Conservation (phyloP, 2,797 vertebrate genomes). For the Mus spretus region DNA sequence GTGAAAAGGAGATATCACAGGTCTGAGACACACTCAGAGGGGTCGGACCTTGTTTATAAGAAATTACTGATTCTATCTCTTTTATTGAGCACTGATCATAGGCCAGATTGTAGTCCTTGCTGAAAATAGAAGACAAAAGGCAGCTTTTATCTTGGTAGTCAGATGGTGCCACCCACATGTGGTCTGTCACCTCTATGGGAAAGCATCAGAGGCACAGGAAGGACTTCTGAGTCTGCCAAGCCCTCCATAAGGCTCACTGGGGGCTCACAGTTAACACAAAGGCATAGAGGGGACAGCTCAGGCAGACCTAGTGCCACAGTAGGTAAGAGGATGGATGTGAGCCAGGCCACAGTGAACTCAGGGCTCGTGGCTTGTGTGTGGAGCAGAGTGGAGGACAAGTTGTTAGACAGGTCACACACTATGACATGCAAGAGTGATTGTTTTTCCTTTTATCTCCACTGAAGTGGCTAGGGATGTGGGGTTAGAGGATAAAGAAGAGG, state of each 20-base stretch:
- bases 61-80: background rate
- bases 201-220: background rate
- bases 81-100: background rate
- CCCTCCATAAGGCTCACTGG: background rate
- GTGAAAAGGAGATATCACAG: background rate
- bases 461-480: background rate
- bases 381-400: background rate
- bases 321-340: background rate
- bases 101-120: background rate
- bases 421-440: background rate
- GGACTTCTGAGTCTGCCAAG: background rate
- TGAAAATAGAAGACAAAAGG: background rate
- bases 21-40: background rate
- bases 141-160: background rate
- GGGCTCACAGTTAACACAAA: background rate
- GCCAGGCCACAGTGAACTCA: fast-evolving
- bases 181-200: background rate
- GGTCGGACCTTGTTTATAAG: background rate
- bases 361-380: background rate
- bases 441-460: background rate
- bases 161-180: background rate
- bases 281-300: background rate
- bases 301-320: background rate
- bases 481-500: background rate
- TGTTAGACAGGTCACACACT: background rate